Conservation (phyloP, 2,797 vertebrate species). For the Astyanax mexicanus region DNA sequence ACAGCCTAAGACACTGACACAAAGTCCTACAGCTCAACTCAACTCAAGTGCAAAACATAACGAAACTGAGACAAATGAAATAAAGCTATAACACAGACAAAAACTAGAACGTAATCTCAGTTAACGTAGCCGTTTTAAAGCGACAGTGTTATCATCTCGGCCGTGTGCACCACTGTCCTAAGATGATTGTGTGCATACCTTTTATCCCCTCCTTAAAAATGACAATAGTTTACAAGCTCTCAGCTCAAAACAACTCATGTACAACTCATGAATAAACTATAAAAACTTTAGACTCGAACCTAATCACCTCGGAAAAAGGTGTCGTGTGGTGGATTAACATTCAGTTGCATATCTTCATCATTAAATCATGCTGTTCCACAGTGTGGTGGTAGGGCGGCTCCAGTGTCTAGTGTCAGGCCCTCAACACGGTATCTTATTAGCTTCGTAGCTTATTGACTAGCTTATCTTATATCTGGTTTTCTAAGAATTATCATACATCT, state of each 20-base stretch:
- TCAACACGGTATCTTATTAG: constrained; percentile 2
- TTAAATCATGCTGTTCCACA: constrained; percentile 29
- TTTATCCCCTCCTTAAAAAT: constrained; percentile 4
- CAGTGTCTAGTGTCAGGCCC: constrained; percentile 18
- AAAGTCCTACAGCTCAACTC: constrained; percentile 53
- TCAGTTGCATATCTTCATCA: constrained; percentile 42
- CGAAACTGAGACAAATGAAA: constrained; percentile 31
- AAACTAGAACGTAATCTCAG: constrained; percentile 33
- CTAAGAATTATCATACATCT: background rate
- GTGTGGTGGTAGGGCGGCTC: constrained; percentile 23
- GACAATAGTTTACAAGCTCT: constrained; percentile 39
- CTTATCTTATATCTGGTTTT: constrained; percentile 26
- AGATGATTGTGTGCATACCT: constrained; percentile 38
- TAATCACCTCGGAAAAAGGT: constrained; percentile 30
- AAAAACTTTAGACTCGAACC: constrained; percentile 13
- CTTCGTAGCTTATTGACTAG: no score
- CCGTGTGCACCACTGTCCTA: constrained; percentile 15
- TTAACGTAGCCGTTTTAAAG: constrained; percentile 33
- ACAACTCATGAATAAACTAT: constrained; percentile 12
- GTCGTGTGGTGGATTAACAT: constrained; percentile 33
- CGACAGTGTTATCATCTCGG: constrained; percentile 34
- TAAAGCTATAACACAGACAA: constrained; percentile 2
- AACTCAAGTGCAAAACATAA: constrained; percentile 52
- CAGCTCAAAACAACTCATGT: constrained; percentile 23
- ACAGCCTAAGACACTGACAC: constrained; percentile 57